These are phyloP conservation scores for Mirounga angustirostris DNA, from an alignment of 2,113 vertebrate species.

Conservation along the genomic window DNA sequence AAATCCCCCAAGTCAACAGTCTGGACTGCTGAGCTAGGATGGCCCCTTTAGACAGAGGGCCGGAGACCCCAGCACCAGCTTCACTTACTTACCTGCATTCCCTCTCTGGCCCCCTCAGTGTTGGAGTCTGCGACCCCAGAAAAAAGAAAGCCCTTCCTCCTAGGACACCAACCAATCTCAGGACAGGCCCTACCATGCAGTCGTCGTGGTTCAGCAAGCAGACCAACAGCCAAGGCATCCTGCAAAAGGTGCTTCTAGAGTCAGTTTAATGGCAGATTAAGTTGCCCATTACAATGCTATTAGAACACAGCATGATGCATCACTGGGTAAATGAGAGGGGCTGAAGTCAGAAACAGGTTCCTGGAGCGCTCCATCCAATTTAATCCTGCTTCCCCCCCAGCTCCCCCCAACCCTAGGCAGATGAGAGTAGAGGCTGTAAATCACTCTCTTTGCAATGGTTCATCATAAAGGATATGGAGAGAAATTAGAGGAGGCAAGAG, in stretches of 20 bases:
- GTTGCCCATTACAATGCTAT: constrained; percentile 85
- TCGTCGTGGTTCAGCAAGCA: constrained; percentile 75
- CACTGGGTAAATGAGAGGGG: constrained; percentile 80
- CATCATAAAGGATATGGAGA: constrained; percentile 68
- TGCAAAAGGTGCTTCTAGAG: constrained; percentile 71
- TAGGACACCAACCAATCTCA: constrained; percentile 54
- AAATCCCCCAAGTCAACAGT: neutral
- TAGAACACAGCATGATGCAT: constrained; percentile 85
- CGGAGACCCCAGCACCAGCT: too few species aligned
- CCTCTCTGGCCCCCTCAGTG: neutral
- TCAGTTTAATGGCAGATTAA: constrained; percentile 86
- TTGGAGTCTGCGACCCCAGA: constrained; percentile 16
- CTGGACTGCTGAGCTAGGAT: neutral
- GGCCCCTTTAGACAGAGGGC: neutral
- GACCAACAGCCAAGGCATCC: constrained; percentile 75
- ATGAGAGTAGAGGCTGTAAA: constrained; percentile 85
- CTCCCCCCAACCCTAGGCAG: constrained; percentile 73
- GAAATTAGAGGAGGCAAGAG: constrained; percentile 76
- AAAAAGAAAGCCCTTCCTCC: constrained; percentile 74
- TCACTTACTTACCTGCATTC: neutral
- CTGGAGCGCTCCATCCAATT: constrained; percentile 80
- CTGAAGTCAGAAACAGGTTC: constrained; percentile 84
- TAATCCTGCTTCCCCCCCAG: constrained; percentile 70
- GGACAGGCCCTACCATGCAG: neutral
- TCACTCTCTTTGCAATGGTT: constrained; percentile 81